Evolutionary conservation across 2,797 vertebrate species (phyloP).

Genomic region (Acanthis flammea): DNA sequence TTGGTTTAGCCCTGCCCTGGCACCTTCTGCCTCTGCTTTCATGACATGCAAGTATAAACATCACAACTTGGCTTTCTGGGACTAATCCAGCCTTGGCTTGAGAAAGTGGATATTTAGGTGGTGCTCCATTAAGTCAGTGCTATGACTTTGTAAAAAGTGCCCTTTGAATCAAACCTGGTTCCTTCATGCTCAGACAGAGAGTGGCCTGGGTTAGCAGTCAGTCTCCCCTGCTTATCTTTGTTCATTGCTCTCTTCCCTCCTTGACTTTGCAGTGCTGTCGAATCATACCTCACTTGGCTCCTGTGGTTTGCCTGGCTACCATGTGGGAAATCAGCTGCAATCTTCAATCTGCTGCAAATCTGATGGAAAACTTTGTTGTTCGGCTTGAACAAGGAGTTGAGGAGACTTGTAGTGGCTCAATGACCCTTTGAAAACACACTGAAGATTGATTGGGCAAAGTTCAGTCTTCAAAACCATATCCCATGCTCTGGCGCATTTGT

Average conservation of each 20-base stretch:
- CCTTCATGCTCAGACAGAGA: background rate
- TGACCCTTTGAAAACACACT: background rate
- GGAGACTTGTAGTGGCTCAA: background rate
- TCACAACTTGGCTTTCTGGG: background rate
- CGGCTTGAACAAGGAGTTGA: background rate
- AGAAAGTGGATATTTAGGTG: background rate
- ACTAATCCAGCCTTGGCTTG: background rate
- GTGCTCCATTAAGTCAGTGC: background rate
- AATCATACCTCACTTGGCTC: background rate
- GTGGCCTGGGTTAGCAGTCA: background rate
- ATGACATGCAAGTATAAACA: background rate
- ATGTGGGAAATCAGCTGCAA: background rate
- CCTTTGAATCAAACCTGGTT: background rate
- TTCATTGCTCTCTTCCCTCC: background rate
- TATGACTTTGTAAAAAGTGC: background rate
- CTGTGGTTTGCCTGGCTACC: background rate
- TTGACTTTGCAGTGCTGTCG: rapidly evolving
- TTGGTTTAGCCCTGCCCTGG: background rate
- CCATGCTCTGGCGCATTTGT: background rate
- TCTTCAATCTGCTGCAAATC: background rate
- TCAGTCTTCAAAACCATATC: background rate
- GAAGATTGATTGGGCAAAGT: background rate
- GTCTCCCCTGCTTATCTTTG: background rate
- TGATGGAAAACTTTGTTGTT: background rate
- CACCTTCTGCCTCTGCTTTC: background rate